Evolutionary conservation across 2,113 vertebrate species (phyloP), one percentile per base, ranked within the genome.

Genomic region (Eulemur rufifrons): DNA sequence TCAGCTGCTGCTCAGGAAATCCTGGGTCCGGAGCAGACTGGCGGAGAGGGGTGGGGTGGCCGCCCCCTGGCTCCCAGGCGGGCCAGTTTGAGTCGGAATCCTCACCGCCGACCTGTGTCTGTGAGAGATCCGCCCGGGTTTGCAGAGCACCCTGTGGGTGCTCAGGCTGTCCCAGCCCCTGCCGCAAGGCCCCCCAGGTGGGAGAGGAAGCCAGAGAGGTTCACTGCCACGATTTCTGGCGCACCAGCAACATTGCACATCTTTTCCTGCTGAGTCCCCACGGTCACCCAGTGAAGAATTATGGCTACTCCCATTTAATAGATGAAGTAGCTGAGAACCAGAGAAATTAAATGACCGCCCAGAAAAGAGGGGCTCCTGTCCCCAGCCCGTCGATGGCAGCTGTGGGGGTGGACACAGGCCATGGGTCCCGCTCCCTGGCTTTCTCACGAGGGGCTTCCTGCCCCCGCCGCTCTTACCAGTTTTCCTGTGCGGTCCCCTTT

Each of bases 221-320:
- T 12, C 17, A 5, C 34, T 42, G 54, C 64, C 34, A 13, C 27
- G 8, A 23, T 66, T 81, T 39, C 61, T 39, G 23, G 50, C 0
- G 12, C 1, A 2, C 20, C 34, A 47, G 52, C 63, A 21, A 20
- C 6, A 0, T 4, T 0, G 1, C 27, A 2, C 9, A 18, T 47
- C 14, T 52, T 77, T 61, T 34, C 20, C 17, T 64, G 8, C 42
- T 69, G 23, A 83, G 11, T 83, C 63, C 83, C 34, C 5, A 66
- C 27, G 76, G 29, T n/a, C 61, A 18, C 27, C 34, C 61, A 37
- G 21, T 18, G 34, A 69, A 32, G 83, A 77, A 45, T n/a, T 37
- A 52, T 45, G 50, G 7, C 21, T 29, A n/a, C 52, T 82, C 9
- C 27, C 52, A 9, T 47, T 83, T 21, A 34, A 39, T 8, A 81